A percentile compares a stretch with the other conserved stretches of the same genome.
Conservation (phyloP, 2,113 vertebrate genomes). For the Cygnus buccinator region DNA sequence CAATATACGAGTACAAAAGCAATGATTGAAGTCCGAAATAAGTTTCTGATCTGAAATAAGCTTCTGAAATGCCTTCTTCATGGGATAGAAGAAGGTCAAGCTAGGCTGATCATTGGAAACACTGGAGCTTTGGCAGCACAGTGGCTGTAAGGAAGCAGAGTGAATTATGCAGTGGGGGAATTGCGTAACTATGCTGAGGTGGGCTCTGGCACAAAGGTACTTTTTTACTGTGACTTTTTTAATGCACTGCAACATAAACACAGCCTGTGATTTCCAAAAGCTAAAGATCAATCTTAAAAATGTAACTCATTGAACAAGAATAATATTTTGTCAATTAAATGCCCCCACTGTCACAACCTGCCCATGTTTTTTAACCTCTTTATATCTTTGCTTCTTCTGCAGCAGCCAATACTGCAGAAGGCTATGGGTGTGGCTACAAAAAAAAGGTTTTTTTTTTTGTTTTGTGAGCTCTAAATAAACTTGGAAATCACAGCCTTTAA, state of each 20-base stretch:
- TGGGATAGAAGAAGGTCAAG: neutral
- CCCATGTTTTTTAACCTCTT: neutral
- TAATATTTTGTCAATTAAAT: neutral
- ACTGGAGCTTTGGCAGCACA: neutral
- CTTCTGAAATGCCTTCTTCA: neutral
- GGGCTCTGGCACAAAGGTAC: neutral
- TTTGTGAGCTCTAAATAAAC: neutral
- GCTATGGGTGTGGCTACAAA: neutral
- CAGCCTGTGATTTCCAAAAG: neutral
- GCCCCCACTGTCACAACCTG: accelerated
- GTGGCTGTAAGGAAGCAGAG: neutral
- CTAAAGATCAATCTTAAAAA: neutral
- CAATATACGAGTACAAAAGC: neutral
- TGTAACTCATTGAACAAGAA: neutral
- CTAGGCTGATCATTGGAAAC: neutral
- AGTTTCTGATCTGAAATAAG: neutral
- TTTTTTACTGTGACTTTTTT: neutral
- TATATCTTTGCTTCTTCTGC: neutral
- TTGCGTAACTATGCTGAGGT: neutral
- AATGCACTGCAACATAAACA: neutral
- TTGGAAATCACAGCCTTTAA: neutral
- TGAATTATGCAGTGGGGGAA: neutral
- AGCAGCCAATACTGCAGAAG: neutral
- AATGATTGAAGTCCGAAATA: neutral
- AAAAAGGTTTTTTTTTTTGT: neutral